These are phyloP conservation scores for Pristionchus pacificus DNA, from an alignment of 1,140 invertebrate species.

Conservation along the genomic window DNA sequence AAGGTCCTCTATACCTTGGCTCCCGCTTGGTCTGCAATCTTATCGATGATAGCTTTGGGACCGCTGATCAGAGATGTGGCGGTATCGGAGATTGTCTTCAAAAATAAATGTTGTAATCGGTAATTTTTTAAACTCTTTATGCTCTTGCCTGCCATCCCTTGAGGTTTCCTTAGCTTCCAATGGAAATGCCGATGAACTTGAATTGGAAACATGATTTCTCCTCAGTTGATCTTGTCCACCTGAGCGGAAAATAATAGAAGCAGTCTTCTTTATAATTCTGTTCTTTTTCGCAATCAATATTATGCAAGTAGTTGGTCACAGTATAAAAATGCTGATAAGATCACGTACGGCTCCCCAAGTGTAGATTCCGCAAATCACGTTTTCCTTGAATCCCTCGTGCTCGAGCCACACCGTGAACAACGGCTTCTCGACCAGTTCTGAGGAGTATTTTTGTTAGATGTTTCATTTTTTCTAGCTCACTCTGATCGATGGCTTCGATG, in stretches of 20 bases:
- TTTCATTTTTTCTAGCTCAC: background rate
- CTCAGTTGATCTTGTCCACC: no score
- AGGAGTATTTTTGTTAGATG: background rate
- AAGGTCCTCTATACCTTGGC: no score
- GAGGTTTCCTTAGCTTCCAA: slow-evolving; percentile 33
- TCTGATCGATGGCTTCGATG: no score
- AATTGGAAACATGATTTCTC: slow-evolving; percentile 50
- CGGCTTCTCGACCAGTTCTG: slow-evolving; percentile 40
- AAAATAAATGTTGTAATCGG: no score
- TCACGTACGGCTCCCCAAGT: slow-evolving; percentile 47
- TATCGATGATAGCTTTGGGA: slow-evolving; percentile 30
- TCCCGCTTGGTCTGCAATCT: slow-evolving; percentile 34
- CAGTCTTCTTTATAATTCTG: no score
- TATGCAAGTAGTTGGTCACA: no score
- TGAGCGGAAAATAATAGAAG: no score
- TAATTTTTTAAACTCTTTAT: no score
- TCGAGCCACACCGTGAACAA: slow-evolving; percentile 45
- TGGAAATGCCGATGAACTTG: slow-evolving; percentile 23
- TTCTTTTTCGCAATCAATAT: no score
- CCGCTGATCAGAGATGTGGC: slow-evolving; percentile 42
- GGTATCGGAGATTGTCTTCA: slow-evolving; percentile 45
- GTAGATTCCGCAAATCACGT: slow-evolving; percentile 38
- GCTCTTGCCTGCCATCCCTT: slow-evolving; percentile 36
- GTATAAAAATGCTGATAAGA: no score
- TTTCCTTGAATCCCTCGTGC: no score